Evolutionary conservation across 2,113 vertebrate genomes (phyloP).

Genomic region (Megaceryle torquata): DNA sequence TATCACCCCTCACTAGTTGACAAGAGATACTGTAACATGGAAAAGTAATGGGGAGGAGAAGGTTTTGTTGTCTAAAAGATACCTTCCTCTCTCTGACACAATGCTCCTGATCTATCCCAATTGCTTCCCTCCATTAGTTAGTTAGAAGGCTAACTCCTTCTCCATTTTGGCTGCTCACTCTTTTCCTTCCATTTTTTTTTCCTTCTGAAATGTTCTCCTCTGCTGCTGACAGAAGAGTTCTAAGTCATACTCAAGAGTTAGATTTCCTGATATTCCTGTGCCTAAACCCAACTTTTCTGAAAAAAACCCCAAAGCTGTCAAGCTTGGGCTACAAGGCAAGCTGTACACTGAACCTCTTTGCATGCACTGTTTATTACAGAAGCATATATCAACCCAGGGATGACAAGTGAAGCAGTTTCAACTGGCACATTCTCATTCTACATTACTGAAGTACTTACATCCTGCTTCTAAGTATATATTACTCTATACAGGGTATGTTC

Average conservation of each 20-base stretch:
- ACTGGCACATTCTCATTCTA: constrained; percentile 16
- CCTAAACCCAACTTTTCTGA: not conserved
- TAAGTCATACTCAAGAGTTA: not conserved
- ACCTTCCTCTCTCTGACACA: not conserved
- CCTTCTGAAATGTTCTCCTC: not conserved
- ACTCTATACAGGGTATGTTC: not conserved
- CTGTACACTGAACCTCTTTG: not conserved
- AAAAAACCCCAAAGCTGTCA: not conserved
- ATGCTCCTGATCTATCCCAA: constrained; percentile 5
- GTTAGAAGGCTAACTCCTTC: not conserved
- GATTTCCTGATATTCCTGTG: constrained; percentile 2
- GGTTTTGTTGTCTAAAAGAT: not conserved
- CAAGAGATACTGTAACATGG: not conserved
- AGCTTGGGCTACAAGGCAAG: not conserved
- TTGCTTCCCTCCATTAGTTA: not conserved
- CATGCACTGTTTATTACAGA: not conserved
- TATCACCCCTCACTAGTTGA: not conserved
- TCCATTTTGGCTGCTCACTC: constrained; percentile 4
- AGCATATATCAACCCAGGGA: not conserved
- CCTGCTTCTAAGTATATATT: not conserved
- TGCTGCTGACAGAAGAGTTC: not conserved
- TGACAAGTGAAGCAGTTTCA: constrained; percentile 16
- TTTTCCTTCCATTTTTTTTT: not conserved
- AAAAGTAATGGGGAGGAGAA: not conserved
- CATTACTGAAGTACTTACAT: not conserved